phyloP scores from a whole-genome alignment of 2,113 vertebrate genomes.

The Echinops telfairi region DNA sequence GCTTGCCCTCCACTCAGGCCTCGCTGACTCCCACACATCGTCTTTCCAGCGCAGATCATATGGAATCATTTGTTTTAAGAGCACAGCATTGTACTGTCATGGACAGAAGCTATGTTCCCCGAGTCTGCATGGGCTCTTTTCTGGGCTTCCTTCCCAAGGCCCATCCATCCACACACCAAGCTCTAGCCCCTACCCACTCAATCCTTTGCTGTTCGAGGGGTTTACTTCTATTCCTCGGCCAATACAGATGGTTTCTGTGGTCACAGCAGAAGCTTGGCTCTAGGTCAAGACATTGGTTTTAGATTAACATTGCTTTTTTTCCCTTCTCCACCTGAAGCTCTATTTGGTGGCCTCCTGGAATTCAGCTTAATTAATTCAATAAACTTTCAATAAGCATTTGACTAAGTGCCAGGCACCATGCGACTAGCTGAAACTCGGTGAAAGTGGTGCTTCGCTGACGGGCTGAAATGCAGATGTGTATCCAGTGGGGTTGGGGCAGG shows the following conservation, averaged over 20 bases:
- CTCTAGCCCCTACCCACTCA: neutral
- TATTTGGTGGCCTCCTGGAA: constrained; percentile 2
- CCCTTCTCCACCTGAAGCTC: neutral
- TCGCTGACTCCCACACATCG: neutral
- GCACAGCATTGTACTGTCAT: neutral
- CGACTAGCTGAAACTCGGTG: constrained; percentile 2
- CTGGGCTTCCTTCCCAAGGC: neutral
- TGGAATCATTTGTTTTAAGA: constrained; percentile 1
- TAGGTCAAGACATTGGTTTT: constrained; percentile 43
- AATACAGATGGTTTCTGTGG: neutral
- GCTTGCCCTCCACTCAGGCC: neutral
- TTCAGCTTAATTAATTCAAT: constrained; percentile 52
- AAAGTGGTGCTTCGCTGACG: neutral
- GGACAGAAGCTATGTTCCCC: neutral
- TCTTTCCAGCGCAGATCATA: neutral
- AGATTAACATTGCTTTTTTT: constrained; percentile 33
- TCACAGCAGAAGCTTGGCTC: constrained; percentile 33
- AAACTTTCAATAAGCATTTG: constrained; percentile 36
- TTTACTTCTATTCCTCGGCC: neutral
- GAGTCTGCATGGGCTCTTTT: neutral
- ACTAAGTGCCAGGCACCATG: neutral
- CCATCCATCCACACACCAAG: neutral
- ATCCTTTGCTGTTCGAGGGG: neutral
- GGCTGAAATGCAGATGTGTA: neutral
- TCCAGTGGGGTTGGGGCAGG: no score